Base-by-base conservation (phyloP, 2,113 vertebrate genomes). In the Misgurnus mizolepis region DNA sequence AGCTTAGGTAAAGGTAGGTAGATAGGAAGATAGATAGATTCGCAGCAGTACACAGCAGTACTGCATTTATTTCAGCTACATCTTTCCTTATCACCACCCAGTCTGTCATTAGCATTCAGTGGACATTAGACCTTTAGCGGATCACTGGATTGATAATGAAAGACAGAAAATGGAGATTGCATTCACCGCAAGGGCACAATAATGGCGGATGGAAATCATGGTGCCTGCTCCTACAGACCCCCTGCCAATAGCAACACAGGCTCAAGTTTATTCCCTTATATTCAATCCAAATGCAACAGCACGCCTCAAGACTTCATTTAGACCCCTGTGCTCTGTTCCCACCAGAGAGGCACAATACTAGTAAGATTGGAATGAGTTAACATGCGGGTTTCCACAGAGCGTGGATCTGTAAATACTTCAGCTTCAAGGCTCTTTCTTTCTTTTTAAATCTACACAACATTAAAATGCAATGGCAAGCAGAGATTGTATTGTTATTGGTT, bases 91-190 rank as follows among this genome's bases (percentile, higher is more conserved):
- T 49, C n/a, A 14, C 60, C 7, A 14, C 43, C 22, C 78, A 71
- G 41, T 50, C 43, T 61, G 66, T 69, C 55, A 70, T 69, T 22
- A 61, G 65, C 43, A 50, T 70, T 79, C 65, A 75, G 60, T 27
- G 73, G 58, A 64, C 43, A 75, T 47, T 49, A 75, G 73, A 64
- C 62, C 58, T 64, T 64, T 75, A 43, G 60, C 8, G 43, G 58
- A 75, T 64, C 73, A 64, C 9, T 80, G 61, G 27, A 53, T 73
- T 64, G 50, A 56, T 80, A 65, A 80, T 75, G 58, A 80, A 73
- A 66, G 39, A 43, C 69, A 67, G 15, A 73, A 65, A 45, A 55
- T 56, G 40, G 65, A 73, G 61, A 47, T 64, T 68, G 77, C 55
- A 49, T 70, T 79, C 67, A 70, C 22, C 65, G 34, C 69, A 64